Evolutionary conservation across 2,888 invertebrate species (phyloP).

Genomic region (Cheilosia urbana): DNA sequence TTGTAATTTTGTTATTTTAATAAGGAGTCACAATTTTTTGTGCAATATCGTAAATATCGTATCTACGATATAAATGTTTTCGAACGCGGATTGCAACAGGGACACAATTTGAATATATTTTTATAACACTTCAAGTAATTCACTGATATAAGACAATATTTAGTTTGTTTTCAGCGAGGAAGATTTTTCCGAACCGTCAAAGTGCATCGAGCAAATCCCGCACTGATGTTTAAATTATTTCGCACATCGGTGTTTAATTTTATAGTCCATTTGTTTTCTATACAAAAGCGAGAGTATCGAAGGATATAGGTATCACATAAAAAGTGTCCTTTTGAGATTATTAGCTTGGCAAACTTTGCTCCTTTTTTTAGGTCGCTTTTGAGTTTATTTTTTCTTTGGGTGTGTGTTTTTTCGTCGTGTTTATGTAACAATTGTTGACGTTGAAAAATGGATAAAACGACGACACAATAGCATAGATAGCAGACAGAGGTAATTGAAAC

Average conservation of each 20-base stretch:
- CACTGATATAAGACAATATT: no score
- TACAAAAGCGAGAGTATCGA: constrained; percentile 4
- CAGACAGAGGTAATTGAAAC: constrained; percentile 32
- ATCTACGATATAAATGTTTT: constrained; percentile 39
- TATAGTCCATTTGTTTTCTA: background rate
- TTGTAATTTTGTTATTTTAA: background rate
- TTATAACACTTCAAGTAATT: no score
- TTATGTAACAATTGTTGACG: constrained; percentile 75
- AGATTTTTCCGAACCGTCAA: no score
- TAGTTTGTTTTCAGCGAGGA: no score
- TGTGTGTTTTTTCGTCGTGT: constrained; percentile 48
- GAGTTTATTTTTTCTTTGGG: constrained; percentile 36
- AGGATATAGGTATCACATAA: constrained; percentile 20
- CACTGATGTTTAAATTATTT: no score
- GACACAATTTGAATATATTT: background rate
- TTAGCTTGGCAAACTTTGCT: constrained; percentile 44
- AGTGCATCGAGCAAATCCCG: no score
- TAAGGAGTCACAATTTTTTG: background rate
- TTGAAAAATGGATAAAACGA: constrained; percentile 17
- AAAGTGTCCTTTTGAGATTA: constrained; percentile 36
- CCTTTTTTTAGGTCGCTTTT: constrained; percentile 39
- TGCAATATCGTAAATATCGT: constrained; percentile 65
- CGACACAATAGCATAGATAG: no score
- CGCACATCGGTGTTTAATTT: background rate
- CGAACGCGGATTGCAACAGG: background rate